phyloP scores from a whole-genome alignment of 2,113 vertebrate genomes.

The Embiotoca jacksoni region DNA sequence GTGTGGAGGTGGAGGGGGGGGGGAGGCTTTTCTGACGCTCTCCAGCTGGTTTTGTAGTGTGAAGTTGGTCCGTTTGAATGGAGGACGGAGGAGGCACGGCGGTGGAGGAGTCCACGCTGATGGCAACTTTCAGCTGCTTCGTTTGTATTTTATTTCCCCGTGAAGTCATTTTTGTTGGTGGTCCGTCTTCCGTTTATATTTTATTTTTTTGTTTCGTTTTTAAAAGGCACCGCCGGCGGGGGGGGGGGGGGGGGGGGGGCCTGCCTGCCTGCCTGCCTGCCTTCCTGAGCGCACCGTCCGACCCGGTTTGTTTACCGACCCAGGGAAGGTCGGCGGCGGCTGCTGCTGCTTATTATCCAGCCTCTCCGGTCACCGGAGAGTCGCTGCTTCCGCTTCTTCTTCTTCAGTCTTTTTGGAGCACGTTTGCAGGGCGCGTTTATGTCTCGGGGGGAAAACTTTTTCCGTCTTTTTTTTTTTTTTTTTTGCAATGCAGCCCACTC shows the following conservation, averaged over 20 bases:
- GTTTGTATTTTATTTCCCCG: background rate
- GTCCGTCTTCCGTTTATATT: too few species aligned
- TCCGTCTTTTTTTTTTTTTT: conserved; percentile 15
- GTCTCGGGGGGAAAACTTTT: conserved; percentile 62
- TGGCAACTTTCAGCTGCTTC: conserved; percentile 46
- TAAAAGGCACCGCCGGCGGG: background rate
- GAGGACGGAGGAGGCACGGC: conserved; percentile 21
- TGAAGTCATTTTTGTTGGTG: too few species aligned
- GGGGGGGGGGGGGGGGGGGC: background rate
- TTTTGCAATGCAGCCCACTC: conserved; percentile 48
- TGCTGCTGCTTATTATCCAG: background rate
- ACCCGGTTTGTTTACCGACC: conserved; percentile 61
- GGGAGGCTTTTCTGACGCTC: background rate
- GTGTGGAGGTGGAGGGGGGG: too few species aligned
- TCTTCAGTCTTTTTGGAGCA: background rate
- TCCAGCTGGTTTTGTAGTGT: background rate
- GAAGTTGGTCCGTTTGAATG: conserved; percentile 64
- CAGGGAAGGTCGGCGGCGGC: conserved; percentile 24
- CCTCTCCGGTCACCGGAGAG: conserved; percentile 26
- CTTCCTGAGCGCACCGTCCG: conserved; percentile 22
- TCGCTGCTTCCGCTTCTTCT: conserved; percentile 45
- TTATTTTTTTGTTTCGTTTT: background rate
- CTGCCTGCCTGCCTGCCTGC: background rate
- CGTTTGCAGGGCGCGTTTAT: conserved; percentile 29
- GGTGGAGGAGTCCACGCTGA: conserved; percentile 20